These are phyloP conservation scores for Ruditapes philippinarum DNA, from an alignment of 1,140 invertebrate genomes.

Conservation along the genomic window DNA sequence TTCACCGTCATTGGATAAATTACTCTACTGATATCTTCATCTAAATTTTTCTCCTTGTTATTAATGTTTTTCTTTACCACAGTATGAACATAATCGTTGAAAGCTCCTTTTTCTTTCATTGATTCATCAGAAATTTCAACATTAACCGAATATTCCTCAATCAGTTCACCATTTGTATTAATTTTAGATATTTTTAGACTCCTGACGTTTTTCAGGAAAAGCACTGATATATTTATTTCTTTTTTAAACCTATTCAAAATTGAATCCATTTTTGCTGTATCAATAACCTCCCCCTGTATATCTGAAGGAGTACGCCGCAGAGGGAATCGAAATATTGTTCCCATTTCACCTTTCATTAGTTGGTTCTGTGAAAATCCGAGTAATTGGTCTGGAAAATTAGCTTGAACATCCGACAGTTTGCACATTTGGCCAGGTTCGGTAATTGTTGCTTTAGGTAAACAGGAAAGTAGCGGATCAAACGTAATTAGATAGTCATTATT, in stretches of 20 bases:
- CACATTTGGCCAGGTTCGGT: slow-evolving; percentile 74
- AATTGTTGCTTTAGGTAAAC: slow-evolving; percentile 69
- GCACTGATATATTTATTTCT: neutral
- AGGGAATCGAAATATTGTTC: slow-evolving; percentile 76
- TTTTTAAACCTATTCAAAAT: neutral
- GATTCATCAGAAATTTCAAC: neutral
- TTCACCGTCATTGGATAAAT: neutral
- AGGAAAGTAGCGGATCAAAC: slow-evolving; percentile 81
- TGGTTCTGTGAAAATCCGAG: slow-evolving; percentile 64
- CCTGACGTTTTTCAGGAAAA: slow-evolving; percentile 10
- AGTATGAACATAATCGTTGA: neutral
- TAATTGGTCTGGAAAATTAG: slow-evolving; percentile 73
- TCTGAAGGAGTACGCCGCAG: slow-evolving; percentile 75
- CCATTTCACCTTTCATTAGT: slow-evolving; percentile 24
- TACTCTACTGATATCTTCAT: neutral
- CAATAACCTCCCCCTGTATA: neutral
- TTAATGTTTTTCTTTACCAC: neutral
- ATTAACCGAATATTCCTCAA: neutral
- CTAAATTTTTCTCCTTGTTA: neutral
- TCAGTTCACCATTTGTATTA: neutral
- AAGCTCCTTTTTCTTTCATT: neutral
- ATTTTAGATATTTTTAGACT: neutral
- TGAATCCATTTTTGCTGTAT: neutral
- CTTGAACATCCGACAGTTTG: slow-evolving; percentile 57
- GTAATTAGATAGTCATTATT: slow-evolving; percentile 74